A percentile compares a stretch with the other conserved stretches of the same genome.
Conservation (phyloP, 92 coral and sea anemone genomes). For the Epizoanthus scotinus region DNA sequence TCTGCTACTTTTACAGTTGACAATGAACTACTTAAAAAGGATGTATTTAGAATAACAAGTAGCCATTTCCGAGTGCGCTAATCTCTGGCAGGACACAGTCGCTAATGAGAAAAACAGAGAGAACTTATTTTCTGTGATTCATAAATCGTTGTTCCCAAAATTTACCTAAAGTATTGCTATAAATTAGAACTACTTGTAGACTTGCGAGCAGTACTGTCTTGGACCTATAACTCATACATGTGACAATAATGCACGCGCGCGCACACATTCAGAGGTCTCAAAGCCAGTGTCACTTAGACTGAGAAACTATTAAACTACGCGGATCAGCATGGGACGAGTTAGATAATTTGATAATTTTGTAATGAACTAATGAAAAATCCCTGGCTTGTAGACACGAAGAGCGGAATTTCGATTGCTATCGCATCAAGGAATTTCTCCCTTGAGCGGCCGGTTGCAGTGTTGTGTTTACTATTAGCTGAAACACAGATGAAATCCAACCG, state of each 20-base stretch:
- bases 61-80: neutral
- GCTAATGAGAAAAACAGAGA: slow-evolving; percentile 18
- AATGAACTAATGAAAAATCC: neutral
- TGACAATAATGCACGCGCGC: too few species aligned
- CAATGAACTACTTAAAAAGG: neutral
- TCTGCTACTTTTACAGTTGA: neutral
- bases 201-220: too few species aligned
- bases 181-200: neutral
- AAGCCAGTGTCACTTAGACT: neutral
- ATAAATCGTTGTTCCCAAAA: neutral
- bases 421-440: slow-evolving; percentile 7
- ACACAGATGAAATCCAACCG: neutral
- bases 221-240: too few species aligned
- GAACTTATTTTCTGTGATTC: neutral
- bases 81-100: neutral
- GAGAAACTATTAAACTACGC: too few species aligned
- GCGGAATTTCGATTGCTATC: slow-evolving; percentile 6
- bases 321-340: neutral
- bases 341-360: neutral
- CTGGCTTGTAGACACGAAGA: neutral
- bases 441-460: slow-evolving; percentile 4
- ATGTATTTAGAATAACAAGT: slow-evolving; percentile 1
- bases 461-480: neutral
- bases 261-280: too few species aligned
- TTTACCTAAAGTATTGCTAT: neutral